These are phyloP conservation scores for Pogonophryne albipinna DNA, from an alignment of 2,797 vertebrate species.

Conservation along the genomic window DNA sequence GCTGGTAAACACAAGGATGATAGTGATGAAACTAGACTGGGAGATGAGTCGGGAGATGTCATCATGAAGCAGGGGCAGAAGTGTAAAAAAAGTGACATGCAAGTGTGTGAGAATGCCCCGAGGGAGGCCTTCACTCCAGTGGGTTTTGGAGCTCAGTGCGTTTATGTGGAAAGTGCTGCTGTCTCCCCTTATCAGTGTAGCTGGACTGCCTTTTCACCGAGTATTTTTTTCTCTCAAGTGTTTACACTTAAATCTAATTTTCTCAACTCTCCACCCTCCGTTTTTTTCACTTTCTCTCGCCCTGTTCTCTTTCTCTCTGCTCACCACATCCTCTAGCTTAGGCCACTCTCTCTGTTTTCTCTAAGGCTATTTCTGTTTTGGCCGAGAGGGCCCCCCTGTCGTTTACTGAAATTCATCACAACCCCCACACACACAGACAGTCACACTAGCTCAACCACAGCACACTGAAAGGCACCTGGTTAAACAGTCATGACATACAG, in stretches of 20 bases:
- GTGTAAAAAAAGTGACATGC: conserved; percentile 37
- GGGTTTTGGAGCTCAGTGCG: conserved; percentile 63
- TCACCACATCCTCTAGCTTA: conserved; percentile 26
- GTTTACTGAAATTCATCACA: conserved; percentile 67
- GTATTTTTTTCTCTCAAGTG: conserved; percentile 10
- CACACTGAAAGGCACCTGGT: conserved; percentile 52
- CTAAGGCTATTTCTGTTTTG: conserved; percentile 73
- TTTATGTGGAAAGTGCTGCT: conserved; percentile 75
- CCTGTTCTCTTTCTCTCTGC: conserved; percentile 22
- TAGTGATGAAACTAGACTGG: conserved; percentile 29
- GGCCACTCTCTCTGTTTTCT: conserved; percentile 54
- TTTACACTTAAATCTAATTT: conserved; percentile 34
- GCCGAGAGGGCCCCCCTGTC: conserved; percentile 66
- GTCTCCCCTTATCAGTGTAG: conserved; percentile 69
- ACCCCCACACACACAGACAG: conserved; percentile 23
- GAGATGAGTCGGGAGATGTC: conserved; percentile 47
- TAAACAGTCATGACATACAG: conserved; percentile 64
- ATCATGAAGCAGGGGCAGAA: conserved; percentile 35
- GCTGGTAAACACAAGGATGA: conserved; percentile 15
- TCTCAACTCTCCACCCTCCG: not conserved
- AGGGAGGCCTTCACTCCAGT: conserved; percentile 64
- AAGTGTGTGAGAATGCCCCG: conserved; percentile 47
- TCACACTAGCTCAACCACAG: conserved; percentile 52
- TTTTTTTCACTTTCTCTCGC: conserved; percentile 3
- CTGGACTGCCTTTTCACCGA: conserved; percentile 41